phyloP scores from a whole-genome alignment of 2,113 vertebrate genomes.

The Gymnorhina tibicen region DNA sequence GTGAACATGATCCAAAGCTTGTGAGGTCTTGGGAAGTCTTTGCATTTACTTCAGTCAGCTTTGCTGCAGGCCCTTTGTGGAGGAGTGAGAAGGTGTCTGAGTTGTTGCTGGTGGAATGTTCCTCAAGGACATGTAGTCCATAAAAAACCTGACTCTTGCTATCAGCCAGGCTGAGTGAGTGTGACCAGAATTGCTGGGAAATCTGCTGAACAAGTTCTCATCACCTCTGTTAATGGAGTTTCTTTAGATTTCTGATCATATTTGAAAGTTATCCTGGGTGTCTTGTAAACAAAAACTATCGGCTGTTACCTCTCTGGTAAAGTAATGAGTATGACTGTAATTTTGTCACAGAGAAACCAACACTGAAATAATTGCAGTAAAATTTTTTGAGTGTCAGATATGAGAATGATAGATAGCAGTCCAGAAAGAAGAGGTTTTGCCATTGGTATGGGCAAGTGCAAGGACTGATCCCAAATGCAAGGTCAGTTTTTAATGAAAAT shows the following conservation, averaged over 20 bases:
- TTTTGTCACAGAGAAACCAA: background rate
- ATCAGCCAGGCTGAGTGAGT: background rate
- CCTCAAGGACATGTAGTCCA: background rate
- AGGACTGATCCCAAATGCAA: background rate
- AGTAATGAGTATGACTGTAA: background rate
- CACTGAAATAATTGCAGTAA: background rate
- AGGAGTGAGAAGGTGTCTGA: background rate
- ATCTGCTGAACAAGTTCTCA: background rate
- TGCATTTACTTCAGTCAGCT: background rate
- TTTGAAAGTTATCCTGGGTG: background rate
- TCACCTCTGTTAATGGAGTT: background rate
- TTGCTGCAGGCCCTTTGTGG: background rate
- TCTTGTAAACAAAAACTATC: background rate
- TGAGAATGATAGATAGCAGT: background rate
- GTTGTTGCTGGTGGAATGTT: background rate
- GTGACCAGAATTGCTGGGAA: background rate
- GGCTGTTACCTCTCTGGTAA: background rate
- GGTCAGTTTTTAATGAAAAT: background rate
- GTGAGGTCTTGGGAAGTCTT: background rate
- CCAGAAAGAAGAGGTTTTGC: background rate
- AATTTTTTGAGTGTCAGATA: background rate
- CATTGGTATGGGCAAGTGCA: background rate
- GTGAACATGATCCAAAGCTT: background rate
- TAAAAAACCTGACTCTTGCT: background rate
- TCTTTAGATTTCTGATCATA: background rate